Conservation (phyloP, 2,113 vertebrate genomes). For the Aramus guarauna region DNA sequence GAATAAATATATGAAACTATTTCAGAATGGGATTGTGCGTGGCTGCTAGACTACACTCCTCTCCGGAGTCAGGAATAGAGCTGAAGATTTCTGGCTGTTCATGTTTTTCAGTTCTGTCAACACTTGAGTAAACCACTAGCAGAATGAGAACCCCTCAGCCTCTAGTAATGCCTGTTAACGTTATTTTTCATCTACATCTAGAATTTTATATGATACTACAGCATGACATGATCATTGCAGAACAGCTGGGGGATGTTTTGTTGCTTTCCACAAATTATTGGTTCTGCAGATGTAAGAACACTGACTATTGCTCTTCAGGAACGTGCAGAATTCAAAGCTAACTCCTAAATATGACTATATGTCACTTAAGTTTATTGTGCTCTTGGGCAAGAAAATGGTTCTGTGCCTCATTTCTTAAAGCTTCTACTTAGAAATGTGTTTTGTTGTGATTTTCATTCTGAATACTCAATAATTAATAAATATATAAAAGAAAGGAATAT, state of each 20-base stretch:
- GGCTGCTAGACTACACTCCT: neutral
- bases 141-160: neutral
- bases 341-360: neutral
- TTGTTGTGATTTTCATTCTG: constrained; percentile 18
- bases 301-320: neutral
- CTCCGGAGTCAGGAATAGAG: neutral
- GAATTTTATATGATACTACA: neutral
- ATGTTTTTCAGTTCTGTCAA: neutral
- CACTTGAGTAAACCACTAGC: neutral
- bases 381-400: neutral
- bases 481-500: constrained; percentile 7
- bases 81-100: neutral
- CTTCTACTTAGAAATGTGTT: neutral
- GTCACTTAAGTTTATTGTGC: neutral
- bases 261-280: neutral
- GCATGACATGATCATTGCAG: neutral
- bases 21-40: neutral
- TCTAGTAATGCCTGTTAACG: neutral
- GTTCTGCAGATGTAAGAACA: neutral
- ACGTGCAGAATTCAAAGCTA: neutral
- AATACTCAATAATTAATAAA: neutral
- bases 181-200: neutral
- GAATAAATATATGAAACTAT: neutral
- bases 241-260: neutral
- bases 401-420: neutral